A percentile compares a stretch with the other conserved stretches of the same genome.
phyloP scores from a whole-genome alignment of 2,888 invertebrate genomes.

The Agrotis puta region DNA sequence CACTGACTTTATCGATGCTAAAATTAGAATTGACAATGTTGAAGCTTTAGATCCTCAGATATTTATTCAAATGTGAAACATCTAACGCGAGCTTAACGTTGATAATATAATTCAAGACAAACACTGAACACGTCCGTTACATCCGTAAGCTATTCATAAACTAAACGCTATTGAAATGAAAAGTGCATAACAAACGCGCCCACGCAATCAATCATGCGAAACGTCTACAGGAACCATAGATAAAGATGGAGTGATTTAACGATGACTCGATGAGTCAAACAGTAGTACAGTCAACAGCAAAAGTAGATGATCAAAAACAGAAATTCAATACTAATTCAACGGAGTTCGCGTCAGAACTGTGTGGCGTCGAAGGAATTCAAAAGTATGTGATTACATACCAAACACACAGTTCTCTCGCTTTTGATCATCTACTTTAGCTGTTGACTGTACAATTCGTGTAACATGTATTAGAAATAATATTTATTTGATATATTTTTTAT shows the following conservation, averaged over 20 bases:
- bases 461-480: conserved; percentile 27
- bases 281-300: too few relatives aligned
- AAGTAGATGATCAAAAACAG: too few relatives aligned
- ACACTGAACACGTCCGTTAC: conserved; percentile 70
- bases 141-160: conserved; percentile 73
- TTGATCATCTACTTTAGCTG: too few relatives aligned
- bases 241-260: conserved; percentile 69
- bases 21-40: conserved; percentile 11
- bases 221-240: conserved; percentile 74
- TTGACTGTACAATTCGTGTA: conserved; percentile 21
- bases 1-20: conserved; percentile 78
- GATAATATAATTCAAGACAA: conserved; percentile 44
- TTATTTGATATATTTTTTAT: conserved; percentile 9
- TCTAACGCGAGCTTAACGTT: conserved; percentile 8
- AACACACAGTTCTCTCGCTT: too few relatives aligned
- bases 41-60: conserved; percentile 54
- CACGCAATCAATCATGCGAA: conserved; percentile 72
- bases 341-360: too few relatives aligned
- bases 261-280: conserved; percentile 74
- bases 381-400: too few relatives aligned
- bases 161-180: conserved; percentile 74
- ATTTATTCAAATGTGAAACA: conserved; percentile 19
- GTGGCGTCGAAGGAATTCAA: too few relatives aligned
- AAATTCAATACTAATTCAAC: too few relatives aligned
- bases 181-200: conserved; percentile 73